These are phyloP conservation scores for Atractosteus spatula DNA, from an alignment of 2,113 vertebrate species.

Conservation along the genomic window DNA sequence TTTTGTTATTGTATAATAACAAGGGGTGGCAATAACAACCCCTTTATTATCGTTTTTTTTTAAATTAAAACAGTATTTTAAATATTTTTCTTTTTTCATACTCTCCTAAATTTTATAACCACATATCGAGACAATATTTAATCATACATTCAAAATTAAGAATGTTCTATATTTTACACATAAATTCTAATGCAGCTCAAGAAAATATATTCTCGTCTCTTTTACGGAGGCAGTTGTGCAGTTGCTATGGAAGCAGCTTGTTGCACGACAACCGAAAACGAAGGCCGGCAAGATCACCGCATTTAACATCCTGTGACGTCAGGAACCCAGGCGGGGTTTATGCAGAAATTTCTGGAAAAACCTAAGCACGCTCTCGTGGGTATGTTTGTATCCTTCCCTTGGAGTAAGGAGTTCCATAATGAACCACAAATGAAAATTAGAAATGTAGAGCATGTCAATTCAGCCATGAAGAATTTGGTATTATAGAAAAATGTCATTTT, in stretches of 20 bases:
- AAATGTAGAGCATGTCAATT: not conserved
- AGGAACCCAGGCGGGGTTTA: slow-evolving; percentile 53
- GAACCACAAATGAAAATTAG: not conserved
- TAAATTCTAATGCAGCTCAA: too few relatives aligned
- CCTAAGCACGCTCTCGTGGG: slow-evolving; percentile 45
- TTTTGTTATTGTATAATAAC: too few relatives aligned
- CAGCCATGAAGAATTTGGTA: not conserved
- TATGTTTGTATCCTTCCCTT: slow-evolving; percentile 47
- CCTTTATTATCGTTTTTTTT: too few relatives aligned
- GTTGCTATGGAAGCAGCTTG: slow-evolving; percentile 17
- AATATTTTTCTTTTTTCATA: too few relatives aligned
- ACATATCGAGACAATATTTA: too few relatives aligned
- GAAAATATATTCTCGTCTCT: too few relatives aligned
- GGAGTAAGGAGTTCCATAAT: slow-evolving; percentile 39
- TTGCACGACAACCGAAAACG: too few relatives aligned
- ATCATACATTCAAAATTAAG: too few relatives aligned
- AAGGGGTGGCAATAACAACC: too few relatives aligned
- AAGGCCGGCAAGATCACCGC: slow-evolving; percentile 35
- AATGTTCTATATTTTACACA: too few relatives aligned
- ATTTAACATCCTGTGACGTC: slow-evolving; percentile 59
- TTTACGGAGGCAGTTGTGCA: not conserved
- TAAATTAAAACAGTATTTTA: too few relatives aligned
- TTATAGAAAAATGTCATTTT: not conserved
- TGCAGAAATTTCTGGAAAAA: slow-evolving; percentile 72
- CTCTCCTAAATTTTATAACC: too few relatives aligned